These are phyloP conservation scores for Tenthredo distinguenda DNA, from an alignment of 2,888 invertebrate genomes.

Conservation along the genomic window DNA sequence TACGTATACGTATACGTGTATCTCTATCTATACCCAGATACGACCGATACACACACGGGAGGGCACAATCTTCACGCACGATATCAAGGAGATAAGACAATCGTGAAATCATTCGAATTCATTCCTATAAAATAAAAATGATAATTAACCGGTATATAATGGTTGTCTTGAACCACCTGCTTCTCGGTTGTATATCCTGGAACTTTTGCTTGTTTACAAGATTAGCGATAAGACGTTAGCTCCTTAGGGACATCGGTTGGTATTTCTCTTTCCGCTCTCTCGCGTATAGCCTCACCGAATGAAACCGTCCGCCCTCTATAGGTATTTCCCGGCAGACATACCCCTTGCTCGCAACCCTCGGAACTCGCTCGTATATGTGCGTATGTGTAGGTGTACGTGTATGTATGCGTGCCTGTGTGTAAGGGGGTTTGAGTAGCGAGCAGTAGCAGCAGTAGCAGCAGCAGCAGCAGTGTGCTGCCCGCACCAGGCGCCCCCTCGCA, in stretches of 20 bases:
- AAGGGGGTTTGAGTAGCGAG: slow-evolving; percentile 54
- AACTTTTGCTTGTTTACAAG: slow-evolving; percentile 44
- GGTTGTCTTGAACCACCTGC: slow-evolving; percentile 14
- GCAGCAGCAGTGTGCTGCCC: slow-evolving; percentile 77
- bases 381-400: background rate
- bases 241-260: slow-evolving; percentile 36
- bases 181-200: slow-evolving; percentile 3
- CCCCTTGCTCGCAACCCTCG: slow-evolving; percentile 49
- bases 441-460: slow-evolving; percentile 61
- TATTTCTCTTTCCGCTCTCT: slow-evolving; percentile 37
- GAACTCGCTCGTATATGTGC: background rate
- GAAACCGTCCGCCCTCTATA: slow-evolving; percentile 37
- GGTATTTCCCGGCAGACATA: slow-evolving; percentile 48
- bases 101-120: background rate
- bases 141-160: slow-evolving; percentile 16
- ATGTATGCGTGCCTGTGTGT: background rate
- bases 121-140: background rate
- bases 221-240: slow-evolving; percentile 46
- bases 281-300: slow-evolving; percentile 11
- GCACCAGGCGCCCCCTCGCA: slow-evolving; percentile 81
- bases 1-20: background rate
- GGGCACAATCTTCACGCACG: background rate
- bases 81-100: background rate
- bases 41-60: background rate
- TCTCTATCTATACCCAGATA: background rate